Evolutionary conservation across 2,888 invertebrate species (phyloP).

Genomic region (Volucella zonaria): DNA sequence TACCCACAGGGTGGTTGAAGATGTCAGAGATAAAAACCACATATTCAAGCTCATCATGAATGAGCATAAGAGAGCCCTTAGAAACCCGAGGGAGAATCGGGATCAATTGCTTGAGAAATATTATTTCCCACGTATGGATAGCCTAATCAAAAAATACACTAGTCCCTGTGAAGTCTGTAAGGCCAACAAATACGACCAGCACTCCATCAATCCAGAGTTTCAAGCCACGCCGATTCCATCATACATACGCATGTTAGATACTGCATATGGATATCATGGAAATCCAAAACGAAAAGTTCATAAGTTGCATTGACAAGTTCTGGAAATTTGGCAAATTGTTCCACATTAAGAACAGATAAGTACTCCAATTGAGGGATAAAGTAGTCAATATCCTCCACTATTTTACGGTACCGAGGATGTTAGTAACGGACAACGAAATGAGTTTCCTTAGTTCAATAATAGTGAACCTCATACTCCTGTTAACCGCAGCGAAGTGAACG

Average conservation of each 20-base stretch:
- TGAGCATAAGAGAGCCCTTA: too few relatives aligned
- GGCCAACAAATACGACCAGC: background rate
- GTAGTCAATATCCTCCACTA: background rate
- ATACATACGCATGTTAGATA: background rate
- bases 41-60: background rate
- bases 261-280: conserved; percentile 5
- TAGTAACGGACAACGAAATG: background rate
- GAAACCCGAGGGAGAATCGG: conserved; percentile 7
- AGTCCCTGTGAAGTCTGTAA: background rate
- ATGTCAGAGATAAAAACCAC: background rate
- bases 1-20: background rate
- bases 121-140: conserved; percentile 9
- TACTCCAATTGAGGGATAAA: background rate
- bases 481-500: background rate
- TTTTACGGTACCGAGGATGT: background rate
- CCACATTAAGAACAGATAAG: too few relatives aligned
- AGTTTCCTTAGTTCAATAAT: background rate
- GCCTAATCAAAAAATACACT: background rate
- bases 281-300: conserved; percentile 6
- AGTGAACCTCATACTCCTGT: background rate
- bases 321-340: too few relatives aligned
- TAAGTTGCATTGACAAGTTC: background rate
- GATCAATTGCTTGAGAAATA: conserved; percentile 13
- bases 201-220: background rate
- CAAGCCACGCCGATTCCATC: conserved; percentile 6